phyloP scores from a whole-genome alignment of 2,797 vertebrate genomes.

The Clarias laeviceps region DNA sequence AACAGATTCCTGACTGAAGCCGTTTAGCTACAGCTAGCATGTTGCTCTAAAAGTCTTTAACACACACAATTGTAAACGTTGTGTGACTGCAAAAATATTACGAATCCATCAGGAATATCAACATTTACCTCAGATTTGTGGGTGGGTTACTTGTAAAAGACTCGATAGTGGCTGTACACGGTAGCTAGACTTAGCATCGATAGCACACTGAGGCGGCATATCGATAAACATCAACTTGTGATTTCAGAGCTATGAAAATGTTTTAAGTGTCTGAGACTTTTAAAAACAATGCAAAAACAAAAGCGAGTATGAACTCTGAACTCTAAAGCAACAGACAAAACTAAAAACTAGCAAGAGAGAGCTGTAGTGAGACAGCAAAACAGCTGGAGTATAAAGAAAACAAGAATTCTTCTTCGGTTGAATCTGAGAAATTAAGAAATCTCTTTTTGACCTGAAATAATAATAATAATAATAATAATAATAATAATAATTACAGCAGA shows the following conservation, averaged over 20 bases:
- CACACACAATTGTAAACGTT: background rate
- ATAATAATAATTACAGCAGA: background rate
- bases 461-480: too few relatives aligned
- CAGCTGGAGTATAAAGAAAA: background rate
- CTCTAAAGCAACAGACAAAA: background rate
- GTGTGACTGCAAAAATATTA: background rate
- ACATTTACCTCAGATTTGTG: constrained; percentile 17
- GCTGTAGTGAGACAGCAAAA: too few relatives aligned
- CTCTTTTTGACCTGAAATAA: background rate
- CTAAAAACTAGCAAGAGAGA: background rate
- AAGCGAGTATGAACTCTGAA: background rate
- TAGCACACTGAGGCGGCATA: background rate
- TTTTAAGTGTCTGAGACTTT: background rate
- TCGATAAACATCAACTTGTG: background rate
- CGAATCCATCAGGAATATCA: background rate
- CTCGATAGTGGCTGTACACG: too few relatives aligned
- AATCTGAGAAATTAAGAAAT: background rate
- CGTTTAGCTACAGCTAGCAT: background rate
- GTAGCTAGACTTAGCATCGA: background rate
- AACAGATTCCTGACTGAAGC: background rate
- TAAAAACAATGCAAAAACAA: background rate
- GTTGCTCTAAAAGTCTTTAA: background rate
- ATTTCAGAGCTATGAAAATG: background rate
- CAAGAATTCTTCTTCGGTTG: background rate
- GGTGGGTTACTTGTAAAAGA: background rate